Evolutionary conservation across 1,140 invertebrate genomes (phyloP).

Genomic region (Drosophila sp.): DNA sequence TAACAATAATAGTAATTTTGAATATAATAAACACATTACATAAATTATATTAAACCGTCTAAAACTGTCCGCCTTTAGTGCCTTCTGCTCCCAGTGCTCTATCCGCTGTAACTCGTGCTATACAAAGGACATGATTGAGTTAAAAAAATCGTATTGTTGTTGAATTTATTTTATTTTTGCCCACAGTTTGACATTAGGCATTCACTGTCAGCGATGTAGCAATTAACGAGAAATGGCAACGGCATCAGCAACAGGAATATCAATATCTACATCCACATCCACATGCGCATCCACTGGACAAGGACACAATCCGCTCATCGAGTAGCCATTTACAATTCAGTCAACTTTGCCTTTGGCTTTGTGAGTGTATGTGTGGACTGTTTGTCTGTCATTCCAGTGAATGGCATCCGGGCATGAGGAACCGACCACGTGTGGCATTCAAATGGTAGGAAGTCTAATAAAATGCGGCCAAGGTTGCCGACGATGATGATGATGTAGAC

Average conservation of each 20-base stretch:
- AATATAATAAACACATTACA: no score
- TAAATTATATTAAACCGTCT: no score
- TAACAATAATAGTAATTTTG: no score
- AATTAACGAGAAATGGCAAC: conserved; percentile 19
- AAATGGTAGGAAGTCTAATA: conserved; percentile 25
- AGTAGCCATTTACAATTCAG: conserved; percentile 33
- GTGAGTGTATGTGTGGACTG: conserved; percentile 6
- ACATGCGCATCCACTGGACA: no score
- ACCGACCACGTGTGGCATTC: conserved; percentile 29
- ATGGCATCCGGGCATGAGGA: conserved; percentile 7
- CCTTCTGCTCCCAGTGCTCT: no score
- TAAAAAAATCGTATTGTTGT: no score
- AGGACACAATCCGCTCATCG: not conserved
- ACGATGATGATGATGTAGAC: not conserved
- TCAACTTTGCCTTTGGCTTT: not conserved
- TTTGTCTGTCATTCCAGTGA: conserved; percentile 7
- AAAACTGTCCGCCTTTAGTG: no score
- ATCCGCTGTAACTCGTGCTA: no score
- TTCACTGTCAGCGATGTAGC: not conserved
- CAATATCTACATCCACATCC: no score
- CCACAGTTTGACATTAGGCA: no score
- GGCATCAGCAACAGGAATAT: not conserved
- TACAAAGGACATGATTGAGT: no score
- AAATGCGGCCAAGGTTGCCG: conserved; percentile 18
- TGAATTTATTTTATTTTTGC: no score